Evolutionary conservation across 2,113 vertebrate species (phyloP).

Genomic region (Montifringilla adamsi): DNA sequence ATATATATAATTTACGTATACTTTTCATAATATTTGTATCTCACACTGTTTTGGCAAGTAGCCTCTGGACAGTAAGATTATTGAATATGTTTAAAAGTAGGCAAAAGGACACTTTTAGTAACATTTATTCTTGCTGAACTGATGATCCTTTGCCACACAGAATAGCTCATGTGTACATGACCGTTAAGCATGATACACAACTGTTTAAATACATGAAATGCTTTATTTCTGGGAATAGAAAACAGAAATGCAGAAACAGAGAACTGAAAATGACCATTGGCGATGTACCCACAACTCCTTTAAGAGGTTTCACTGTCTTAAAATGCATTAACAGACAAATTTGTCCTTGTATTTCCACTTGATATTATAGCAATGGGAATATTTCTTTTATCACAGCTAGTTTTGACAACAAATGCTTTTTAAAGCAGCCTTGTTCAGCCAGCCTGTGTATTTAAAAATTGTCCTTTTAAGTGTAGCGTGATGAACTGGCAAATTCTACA

Average conservation of each 20-base stretch:
- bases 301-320: background rate
- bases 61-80: background rate
- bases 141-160: background rate
- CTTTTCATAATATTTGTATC: background rate
- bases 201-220: background rate
- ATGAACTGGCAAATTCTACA: background rate
- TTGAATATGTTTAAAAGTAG: constrained; percentile 4
- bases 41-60: constrained; percentile 15
- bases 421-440: background rate
- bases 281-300: background rate
- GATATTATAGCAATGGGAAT: background rate
- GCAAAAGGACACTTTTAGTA: constrained; percentile 2
- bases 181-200: background rate
- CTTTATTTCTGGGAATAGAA: background rate
- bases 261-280: background rate
- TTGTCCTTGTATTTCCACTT: background rate
- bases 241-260: background rate
- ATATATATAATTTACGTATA: background rate
- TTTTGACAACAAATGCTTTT: background rate
- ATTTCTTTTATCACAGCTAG: background rate
- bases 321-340: background rate
- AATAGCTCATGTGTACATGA: background rate
- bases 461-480: background rate
- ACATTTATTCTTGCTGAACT: constrained; percentile 18
- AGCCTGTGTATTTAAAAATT: background rate